Evolutionary conservation across 2,888 invertebrate species (phyloP).

Genomic region (Peribatodes rhomboidaria): DNA sequence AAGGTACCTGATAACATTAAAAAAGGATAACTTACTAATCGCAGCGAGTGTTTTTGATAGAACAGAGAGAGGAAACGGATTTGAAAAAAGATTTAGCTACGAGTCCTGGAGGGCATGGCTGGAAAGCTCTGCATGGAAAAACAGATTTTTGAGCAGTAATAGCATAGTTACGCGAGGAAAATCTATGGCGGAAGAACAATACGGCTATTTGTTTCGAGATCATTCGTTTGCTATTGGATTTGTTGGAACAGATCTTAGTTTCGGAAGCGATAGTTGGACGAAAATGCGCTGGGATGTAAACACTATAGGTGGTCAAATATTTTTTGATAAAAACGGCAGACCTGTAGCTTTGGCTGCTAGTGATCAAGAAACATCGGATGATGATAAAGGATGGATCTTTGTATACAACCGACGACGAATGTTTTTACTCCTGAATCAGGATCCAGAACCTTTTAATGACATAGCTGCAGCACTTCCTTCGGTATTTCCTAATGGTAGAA

Average conservation of each 20-base stretch:
- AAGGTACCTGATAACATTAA: not conserved
- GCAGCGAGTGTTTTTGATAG: not conserved
- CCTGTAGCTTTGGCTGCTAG: not conserved
- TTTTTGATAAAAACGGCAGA: conserved; percentile 1
- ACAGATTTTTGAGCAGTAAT: not conserved
- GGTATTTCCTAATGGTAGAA: not conserved
- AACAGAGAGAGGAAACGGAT: not conserved
- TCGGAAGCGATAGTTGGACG: not conserved
- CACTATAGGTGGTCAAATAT: not conserved
- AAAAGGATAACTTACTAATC: not conserved
- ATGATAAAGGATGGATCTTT: not conserved
- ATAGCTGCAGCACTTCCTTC: not conserved
- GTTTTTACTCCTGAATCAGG: not conserved
- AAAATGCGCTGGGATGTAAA: not conserved
- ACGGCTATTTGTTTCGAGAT: not conserved
- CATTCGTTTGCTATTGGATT: not conserved
- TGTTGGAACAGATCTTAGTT: not conserved
- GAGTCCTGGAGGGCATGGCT: not conserved
- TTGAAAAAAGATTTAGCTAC: not conserved
- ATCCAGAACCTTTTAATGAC: not conserved
- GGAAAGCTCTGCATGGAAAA: not conserved
- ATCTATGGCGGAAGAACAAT: not conserved
- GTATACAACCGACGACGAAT: not conserved
- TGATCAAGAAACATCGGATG: not conserved
- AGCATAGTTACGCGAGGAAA: not conserved